phyloP scores from a whole-genome alignment of 2,888 invertebrate species.

The Leistus spinibarbis region DNA sequence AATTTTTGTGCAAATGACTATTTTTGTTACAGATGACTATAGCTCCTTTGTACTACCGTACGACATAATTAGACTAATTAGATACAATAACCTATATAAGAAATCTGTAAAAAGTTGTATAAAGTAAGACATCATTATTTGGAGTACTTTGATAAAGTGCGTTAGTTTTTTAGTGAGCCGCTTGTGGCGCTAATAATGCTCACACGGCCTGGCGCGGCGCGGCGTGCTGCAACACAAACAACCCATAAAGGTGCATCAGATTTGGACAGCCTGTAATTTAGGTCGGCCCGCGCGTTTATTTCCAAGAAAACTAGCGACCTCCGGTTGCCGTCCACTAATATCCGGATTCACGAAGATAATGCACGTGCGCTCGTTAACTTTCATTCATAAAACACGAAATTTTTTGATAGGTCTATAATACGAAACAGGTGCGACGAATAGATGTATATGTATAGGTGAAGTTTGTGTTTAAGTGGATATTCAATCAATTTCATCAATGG shows the following conservation, averaged over 20 bases:
- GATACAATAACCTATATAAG: no score
- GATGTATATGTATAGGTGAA: neutral
- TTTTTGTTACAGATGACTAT: no score
- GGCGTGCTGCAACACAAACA: conserved; percentile 6
- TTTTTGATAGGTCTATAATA: neutral
- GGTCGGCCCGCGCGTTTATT: neutral
- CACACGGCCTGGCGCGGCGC: neutral
- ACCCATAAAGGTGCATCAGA: conserved; percentile 15
- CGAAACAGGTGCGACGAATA: neutral
- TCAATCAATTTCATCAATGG: neutral
- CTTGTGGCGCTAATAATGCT: neutral
- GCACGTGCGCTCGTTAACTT: neutral
- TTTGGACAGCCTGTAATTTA: conserved; percentile 12
- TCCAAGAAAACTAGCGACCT: conserved; percentile 8
- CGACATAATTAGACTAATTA: no score
- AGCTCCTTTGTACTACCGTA: no score
- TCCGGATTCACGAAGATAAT: conserved; percentile 4
- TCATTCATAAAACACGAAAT: conserved; percentile 10
- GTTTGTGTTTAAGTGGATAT: neutral
- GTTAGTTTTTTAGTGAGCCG: neutral
- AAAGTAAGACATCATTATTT: no score
- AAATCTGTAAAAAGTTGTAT: no score
- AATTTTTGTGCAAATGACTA: no score
- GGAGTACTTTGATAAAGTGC: neutral
- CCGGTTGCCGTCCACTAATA: conserved; percentile 6